Evolutionary conservation across 64 coral and sea anemone genomes (phyloP).

Genomic region (Orbicella faveolata): DNA sequence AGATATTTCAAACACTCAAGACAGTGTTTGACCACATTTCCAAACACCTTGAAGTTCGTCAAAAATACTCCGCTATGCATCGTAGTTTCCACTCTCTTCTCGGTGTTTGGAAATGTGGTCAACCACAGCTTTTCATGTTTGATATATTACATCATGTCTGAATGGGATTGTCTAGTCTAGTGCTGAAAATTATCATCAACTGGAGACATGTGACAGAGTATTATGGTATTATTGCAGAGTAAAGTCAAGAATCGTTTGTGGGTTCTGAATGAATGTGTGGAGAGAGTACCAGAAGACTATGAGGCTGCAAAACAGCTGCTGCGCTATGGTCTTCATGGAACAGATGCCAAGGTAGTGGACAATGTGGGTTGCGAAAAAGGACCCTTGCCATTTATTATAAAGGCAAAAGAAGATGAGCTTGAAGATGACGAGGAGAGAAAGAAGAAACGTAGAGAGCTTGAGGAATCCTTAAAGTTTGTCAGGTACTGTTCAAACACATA

Average conservation of each 20-base stretch:
- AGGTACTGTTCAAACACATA: slow-evolving; percentile 25
- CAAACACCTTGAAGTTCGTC: too few relatives aligned
- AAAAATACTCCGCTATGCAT: too few relatives aligned
- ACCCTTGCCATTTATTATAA: slow-evolving; percentile 72
- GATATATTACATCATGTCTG: too few relatives aligned
- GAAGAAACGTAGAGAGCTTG: slow-evolving; percentile 40
- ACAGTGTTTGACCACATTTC: too few relatives aligned
- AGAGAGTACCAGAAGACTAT: slow-evolving; percentile 87
- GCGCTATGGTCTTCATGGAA: slow-evolving; percentile 89
- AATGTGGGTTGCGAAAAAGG: slow-evolving; percentile 53
- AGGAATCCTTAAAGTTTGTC: slow-evolving; percentile 78
- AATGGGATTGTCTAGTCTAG: too few relatives aligned
- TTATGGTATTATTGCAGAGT: slow-evolving; percentile 47
- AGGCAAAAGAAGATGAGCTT: slow-evolving; percentile 41
- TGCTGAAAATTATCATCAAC: too few relatives aligned
- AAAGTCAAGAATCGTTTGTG: slow-evolving; percentile 98
- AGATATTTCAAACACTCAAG: too few relatives aligned
- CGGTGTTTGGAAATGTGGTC: too few relatives aligned
- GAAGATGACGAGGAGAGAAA: slow-evolving; percentile 42
- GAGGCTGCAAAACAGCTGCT: slow-evolving; percentile 86
- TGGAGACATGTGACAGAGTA: background rate
- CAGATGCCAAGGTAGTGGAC: slow-evolving; percentile 57
- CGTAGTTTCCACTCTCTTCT: too few relatives aligned
- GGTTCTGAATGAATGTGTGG: slow-evolving; percentile 96
- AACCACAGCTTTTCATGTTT: too few relatives aligned